Conservation (phyloP, 2,888 invertebrate species). For the Gymnocheta viridis region DNA sequence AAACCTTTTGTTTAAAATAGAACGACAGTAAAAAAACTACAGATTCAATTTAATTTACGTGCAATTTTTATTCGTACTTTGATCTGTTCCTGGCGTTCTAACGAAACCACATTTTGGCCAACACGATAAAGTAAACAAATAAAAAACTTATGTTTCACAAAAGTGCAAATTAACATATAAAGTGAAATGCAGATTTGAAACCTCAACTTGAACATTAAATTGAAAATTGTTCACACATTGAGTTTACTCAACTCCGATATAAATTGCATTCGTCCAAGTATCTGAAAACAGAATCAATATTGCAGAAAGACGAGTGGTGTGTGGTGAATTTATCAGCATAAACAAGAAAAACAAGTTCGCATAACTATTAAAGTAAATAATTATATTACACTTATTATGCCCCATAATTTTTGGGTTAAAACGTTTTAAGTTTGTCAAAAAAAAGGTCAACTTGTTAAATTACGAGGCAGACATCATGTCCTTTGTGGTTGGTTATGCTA, state of each 20-base stretch:
- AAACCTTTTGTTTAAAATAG: background rate
- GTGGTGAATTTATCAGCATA: background rate
- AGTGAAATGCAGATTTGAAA: conserved; percentile 57
- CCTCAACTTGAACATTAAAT: too few species aligned
- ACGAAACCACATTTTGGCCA: conserved; percentile 15
- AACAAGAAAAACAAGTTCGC: background rate
- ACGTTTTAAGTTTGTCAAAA: background rate
- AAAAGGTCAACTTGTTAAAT: conserved; percentile 23
- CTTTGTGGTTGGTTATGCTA: conserved; percentile 14
- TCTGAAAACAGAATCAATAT: background rate
- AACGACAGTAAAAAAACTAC: background rate
- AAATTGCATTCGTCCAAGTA: background rate
- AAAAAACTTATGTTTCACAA: conserved; percentile 1
- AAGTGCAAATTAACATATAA: conserved; percentile 56
- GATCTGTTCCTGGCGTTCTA: background rate
- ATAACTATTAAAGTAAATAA: background rate
- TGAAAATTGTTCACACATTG: too few species aligned
- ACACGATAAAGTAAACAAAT: background rate
- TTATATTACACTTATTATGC: conserved; percentile 23
- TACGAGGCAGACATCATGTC: conserved; percentile 5
- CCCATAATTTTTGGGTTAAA: conserved; percentile 25
- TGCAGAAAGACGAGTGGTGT: too few species aligned
- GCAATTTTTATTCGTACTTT: conserved; percentile 42
- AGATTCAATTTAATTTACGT: conserved; percentile 36
- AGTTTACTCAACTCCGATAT: too few species aligned